phyloP scores from a whole-genome alignment of 2,113 vertebrate genomes.

The Campylomormyrus numenius region DNA sequence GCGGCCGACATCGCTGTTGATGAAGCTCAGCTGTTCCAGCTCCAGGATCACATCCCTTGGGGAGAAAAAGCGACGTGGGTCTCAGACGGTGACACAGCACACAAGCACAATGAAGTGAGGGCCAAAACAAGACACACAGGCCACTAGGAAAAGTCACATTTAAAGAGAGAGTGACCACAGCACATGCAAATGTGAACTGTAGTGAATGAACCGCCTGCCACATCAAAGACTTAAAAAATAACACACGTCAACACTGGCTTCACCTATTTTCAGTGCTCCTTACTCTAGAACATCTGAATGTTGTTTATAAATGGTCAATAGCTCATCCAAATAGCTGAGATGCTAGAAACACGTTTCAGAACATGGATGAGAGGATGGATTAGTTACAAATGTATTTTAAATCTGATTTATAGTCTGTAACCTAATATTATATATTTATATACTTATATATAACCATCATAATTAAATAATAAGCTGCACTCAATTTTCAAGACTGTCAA shows the following conservation, averaged over 20 bases:
- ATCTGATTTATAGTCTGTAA: neutral
- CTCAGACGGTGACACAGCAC: neutral
- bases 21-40: slow-evolving; percentile 77
- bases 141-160: neutral
- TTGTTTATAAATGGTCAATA: neutral
- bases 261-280: neutral
- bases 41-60: slow-evolving; percentile 75
- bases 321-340: neutral
- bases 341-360: neutral
- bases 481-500: neutral
- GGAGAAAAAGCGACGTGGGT: neutral
- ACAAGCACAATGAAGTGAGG: neutral
- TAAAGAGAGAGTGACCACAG: neutral
- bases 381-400: neutral
- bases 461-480: neutral
- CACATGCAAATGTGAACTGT: neutral
- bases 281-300: neutral
- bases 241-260: neutral
- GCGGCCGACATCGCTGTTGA: slow-evolving; percentile 80
- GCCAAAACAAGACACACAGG: neutral
- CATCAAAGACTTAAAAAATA: neutral
- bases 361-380: neutral
- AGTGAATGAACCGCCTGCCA: neutral
- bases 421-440: no score
- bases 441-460: neutral